Evolutionary conservation across 1,140 invertebrate genomes (phyloP).

Genomic region (Drosophila guanche): DNA sequence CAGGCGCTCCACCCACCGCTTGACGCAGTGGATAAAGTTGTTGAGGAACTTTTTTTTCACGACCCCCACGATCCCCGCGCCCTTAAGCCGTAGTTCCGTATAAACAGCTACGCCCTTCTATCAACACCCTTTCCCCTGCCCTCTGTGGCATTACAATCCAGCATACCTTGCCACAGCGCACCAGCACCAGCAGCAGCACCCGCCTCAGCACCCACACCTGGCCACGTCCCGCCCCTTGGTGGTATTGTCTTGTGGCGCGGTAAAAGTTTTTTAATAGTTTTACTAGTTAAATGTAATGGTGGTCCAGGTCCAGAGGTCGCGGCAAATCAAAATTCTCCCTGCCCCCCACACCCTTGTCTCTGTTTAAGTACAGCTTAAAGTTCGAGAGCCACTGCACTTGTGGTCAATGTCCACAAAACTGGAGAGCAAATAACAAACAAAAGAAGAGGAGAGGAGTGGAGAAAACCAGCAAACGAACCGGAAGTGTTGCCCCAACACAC

Average conservation of each 20-base stretch:
- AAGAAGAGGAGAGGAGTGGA: neutral
- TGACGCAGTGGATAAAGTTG: constrained; percentile 56
- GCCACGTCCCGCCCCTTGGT: neutral
- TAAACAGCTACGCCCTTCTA: constrained; percentile 10
- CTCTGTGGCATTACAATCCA: too few relatives aligned
- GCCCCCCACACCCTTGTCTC: too few relatives aligned
- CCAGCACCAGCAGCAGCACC: too few relatives aligned
- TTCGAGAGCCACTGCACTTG: constrained; percentile 19
- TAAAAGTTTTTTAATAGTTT: constrained; percentile 52
- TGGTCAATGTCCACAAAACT: constrained; percentile 49
- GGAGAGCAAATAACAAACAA: neutral
- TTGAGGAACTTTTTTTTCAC: constrained; percentile 55
- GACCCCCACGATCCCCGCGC: constrained; percentile 1
- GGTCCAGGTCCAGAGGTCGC: constrained; percentile 2
- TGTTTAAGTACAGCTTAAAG: constrained; percentile 25
- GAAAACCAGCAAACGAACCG: constrained; percentile 37
- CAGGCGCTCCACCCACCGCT: constrained; percentile 4
- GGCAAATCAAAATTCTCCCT: constrained; percentile 25
- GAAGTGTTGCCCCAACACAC: constrained; percentile 63
- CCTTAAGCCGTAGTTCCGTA: constrained; percentile 1
- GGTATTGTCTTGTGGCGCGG: constrained; percentile 31
- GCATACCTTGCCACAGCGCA: too few relatives aligned
- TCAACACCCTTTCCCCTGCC: neutral
- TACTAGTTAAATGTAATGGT: constrained; percentile 32
- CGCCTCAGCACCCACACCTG: too few relatives aligned